These are phyloP conservation scores for Coreoperca whiteheadi DNA, from an alignment of 2,113 vertebrate genomes.

Conservation along the genomic window DNA sequence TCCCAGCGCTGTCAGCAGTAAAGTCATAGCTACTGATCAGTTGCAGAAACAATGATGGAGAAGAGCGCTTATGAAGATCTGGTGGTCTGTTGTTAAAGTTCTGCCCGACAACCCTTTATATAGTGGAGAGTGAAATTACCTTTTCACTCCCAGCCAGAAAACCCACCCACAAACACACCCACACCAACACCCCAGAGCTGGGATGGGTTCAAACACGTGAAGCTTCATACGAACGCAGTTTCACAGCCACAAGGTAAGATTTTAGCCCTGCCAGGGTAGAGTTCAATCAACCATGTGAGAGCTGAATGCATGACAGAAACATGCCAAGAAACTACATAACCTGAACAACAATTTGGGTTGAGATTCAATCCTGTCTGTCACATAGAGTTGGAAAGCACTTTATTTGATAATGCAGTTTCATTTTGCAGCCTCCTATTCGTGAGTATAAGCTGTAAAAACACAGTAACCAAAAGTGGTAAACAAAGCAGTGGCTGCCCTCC, in stretches of 20 bases:
- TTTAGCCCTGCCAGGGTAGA: constrained; percentile 14
- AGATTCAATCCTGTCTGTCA: background rate
- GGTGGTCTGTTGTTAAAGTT: constrained; percentile 18
- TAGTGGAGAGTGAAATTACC: constrained; percentile 46
- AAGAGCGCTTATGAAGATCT: constrained; percentile 19
- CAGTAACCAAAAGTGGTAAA: constrained; percentile 38
- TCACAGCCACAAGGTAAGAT: constrained; percentile 3
- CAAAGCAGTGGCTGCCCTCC: constrained; percentile 53
- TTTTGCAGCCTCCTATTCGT: background rate
- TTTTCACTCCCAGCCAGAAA: constrained; percentile 21
- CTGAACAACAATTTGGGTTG: background rate
- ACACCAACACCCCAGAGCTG: constrained; percentile 32
- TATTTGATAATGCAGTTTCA: background rate
- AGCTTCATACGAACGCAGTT: constrained; percentile 31
- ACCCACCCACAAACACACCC: constrained; percentile 37
- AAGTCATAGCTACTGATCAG: constrained; percentile 56
- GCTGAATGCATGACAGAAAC: constrained; percentile 2
- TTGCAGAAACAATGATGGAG: background rate
- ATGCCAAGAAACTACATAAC: background rate
- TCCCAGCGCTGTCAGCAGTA: constrained; percentile 66
- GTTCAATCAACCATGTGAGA: constrained; percentile 24
- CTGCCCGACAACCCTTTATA: constrained; percentile 65
- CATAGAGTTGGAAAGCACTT: background rate
- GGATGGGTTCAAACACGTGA: constrained; percentile 69
- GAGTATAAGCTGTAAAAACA: constrained; percentile 4